phyloP scores from a whole-genome alignment of 2,888 invertebrate genomes.

The Monoplex corrugatus region DNA sequence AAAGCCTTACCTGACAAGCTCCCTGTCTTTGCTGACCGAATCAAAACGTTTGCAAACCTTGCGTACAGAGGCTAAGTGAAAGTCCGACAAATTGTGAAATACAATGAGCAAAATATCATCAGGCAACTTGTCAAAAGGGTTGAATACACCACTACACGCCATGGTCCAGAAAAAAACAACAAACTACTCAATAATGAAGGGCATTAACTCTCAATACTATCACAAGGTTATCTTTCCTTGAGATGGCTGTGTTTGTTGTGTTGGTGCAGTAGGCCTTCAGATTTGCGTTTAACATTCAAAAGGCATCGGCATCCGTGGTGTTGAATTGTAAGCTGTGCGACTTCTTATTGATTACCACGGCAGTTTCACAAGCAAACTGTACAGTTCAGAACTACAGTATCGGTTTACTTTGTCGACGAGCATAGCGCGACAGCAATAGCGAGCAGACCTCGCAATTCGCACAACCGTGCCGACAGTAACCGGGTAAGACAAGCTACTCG shows the following conservation, averaged over 20 bases:
- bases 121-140: conserved; percentile 58
- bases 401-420: too few species aligned
- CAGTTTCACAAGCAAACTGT: too few species aligned
- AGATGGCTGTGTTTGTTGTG: not conserved
- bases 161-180: not conserved
- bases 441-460: too few species aligned
- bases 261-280: too few species aligned
- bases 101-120: conserved; percentile 73
- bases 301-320: too few species aligned
- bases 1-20: conserved; percentile 66
- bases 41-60: conserved; percentile 65
- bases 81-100: conserved; percentile 63
- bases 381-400: too few species aligned
- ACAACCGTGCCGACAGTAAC: too few species aligned
- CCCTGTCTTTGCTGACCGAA: conserved; percentile 67
- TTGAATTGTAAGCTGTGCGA: too few species aligned
- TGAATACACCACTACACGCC: conserved; percentile 21
- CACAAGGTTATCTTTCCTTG: not conserved
- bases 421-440: too few species aligned
- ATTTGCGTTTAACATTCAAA: too few species aligned
- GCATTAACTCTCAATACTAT: not conserved
- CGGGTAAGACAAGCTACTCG: too few species aligned
- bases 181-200: not conserved
- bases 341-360: too few species aligned
- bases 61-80: conserved; percentile 60